Evolutionary conservation across 2,888 invertebrate genomes (phyloP).

Genomic region (Ptychoptera albimana): DNA sequence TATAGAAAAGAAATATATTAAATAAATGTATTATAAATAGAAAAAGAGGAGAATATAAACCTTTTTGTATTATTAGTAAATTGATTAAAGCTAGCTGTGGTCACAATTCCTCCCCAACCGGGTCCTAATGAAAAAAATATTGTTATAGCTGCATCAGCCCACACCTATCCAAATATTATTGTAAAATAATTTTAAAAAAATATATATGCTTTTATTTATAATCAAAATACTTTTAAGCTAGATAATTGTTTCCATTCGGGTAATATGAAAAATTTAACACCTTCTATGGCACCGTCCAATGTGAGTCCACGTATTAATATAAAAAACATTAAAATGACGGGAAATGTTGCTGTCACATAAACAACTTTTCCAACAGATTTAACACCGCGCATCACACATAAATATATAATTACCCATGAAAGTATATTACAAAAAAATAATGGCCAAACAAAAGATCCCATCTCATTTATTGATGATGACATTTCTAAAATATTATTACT

Average conservation of each 20-base stretch:
- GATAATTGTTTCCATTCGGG: constrained; percentile 62
- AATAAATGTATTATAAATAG: constrained; percentile 5
- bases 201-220: neutral
- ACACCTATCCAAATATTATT: constrained; percentile 43
- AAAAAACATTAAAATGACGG: constrained; percentile 54
- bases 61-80: constrained; percentile 57
- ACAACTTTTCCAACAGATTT: constrained; percentile 53
- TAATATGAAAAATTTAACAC: constrained; percentile 58
- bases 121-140: constrained; percentile 83
- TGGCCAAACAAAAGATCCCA: constrained; percentile 68
- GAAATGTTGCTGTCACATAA: constrained; percentile 77
- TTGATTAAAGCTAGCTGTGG: constrained; percentile 70
- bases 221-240: constrained; percentile 42
- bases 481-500: constrained; percentile 66
- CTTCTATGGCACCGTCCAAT: constrained; percentile 60
- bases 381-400: constrained; percentile 76
- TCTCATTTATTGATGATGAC: constrained; percentile 52
- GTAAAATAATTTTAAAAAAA: constrained; percentile 8
- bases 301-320: constrained; percentile 64
- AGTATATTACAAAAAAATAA: constrained; percentile 56
- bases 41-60: constrained; percentile 3
- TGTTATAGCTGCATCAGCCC: constrained; percentile 88
- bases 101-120: constrained; percentile 71
- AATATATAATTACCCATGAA: constrained; percentile 69
- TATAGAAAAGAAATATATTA: too few relatives aligned